Percentiles rank a stretch among this genome's conserved stretches.
These are phyloP conservation scores for Lepilemur septentrionalis DNA, from an alignment of 2,797 vertebrate species.

Conservation along the genomic window DNA sequence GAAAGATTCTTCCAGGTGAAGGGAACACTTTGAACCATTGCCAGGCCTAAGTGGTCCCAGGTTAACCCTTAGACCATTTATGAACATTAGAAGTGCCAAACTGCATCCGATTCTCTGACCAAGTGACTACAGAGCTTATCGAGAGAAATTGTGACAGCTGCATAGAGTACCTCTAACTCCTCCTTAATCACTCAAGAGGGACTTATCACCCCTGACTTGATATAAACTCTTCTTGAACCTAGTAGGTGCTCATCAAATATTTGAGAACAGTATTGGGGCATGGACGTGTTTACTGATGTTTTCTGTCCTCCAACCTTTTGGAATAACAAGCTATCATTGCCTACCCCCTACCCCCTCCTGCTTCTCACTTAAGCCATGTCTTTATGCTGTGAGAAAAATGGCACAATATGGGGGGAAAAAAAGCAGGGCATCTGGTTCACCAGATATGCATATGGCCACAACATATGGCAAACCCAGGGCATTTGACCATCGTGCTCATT, in stretches of 20 bases:
- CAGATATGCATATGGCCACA: constrained; percentile 81
- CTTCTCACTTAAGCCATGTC: constrained; percentile 77
- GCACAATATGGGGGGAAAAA: constrained; percentile 67
- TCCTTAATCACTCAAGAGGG: not conserved
- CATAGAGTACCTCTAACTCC: not conserved
- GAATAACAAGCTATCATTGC: constrained; percentile 67
- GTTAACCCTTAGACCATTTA: not conserved
- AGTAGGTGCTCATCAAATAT: constrained; percentile 76
- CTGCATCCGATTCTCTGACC: not conserved
- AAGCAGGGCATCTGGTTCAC: constrained; percentile 81
- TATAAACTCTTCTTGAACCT: constrained; percentile 18
- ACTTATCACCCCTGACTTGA: not conserved
- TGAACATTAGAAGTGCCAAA: not conserved
- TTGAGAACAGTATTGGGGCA: not conserved
- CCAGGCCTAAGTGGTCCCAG: not conserved
- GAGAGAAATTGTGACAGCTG: not conserved
- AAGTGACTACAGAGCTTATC: not conserved
- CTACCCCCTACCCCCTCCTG: constrained; percentile 43
- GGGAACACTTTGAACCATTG: not conserved
- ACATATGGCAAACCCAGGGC: constrained; percentile 81
- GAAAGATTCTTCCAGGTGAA: not conserved
- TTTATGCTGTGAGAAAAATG: constrained; percentile 81
- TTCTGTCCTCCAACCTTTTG: constrained; percentile 57
- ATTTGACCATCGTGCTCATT: constrained; percentile 79
- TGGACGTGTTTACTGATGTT: not conserved